phyloP scores from a whole-genome alignment of 1,140 invertebrate species.

The Drosophila santomea region DNA sequence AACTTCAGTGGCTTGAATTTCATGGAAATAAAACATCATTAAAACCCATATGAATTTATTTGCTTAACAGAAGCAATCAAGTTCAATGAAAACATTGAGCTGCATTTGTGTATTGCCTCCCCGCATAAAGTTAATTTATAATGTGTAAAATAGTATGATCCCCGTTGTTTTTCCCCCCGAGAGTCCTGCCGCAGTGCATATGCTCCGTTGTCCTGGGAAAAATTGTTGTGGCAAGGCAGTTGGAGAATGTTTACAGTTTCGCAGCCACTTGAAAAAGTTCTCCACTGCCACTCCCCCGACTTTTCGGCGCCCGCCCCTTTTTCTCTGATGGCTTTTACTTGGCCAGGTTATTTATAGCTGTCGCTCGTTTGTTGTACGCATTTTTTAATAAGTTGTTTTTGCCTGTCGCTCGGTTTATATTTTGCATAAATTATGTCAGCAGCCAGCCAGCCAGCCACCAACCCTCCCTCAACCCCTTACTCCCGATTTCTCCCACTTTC shows the following conservation, averaged over 20 bases:
- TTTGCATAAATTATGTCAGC: slow-evolving; percentile 78
- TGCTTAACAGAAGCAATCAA: not conserved
- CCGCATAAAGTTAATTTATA: not conserved
- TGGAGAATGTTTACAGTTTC: slow-evolving; percentile 58
- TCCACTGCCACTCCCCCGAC: not conserved
- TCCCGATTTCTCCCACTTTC: not conserved
- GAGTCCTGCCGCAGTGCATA: slow-evolving; percentile 39
- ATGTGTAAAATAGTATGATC: slow-evolving; percentile 1
- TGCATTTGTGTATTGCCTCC: not conserved
- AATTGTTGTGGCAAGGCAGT: slow-evolving; percentile 21
- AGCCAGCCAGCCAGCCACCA: slow-evolving; percentile 16
- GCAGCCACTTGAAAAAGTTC: slow-evolving; percentile 58
- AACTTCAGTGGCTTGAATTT: not conserved
- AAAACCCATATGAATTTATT: too few species aligned
- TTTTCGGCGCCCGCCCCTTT: not conserved
- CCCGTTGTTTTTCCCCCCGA: not conserved
- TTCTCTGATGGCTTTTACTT: slow-evolving; percentile 1
- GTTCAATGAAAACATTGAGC: slow-evolving; percentile 1
- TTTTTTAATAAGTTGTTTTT: slow-evolving; percentile 77
- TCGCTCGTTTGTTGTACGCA: slow-evolving; percentile 65
- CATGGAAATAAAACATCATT: too few species aligned
- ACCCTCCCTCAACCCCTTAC: not conserved
- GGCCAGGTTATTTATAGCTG: slow-evolving; percentile 71
- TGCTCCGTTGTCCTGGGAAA: slow-evolving; percentile 14
- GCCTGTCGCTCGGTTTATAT: slow-evolving; percentile 71